A percentile compares a stretch with the other conserved stretches of the same genome.
These are phyloP conservation scores for Lysandra bellargus DNA, from an alignment of 2,888 invertebrate species.

Conservation along the genomic window DNA sequence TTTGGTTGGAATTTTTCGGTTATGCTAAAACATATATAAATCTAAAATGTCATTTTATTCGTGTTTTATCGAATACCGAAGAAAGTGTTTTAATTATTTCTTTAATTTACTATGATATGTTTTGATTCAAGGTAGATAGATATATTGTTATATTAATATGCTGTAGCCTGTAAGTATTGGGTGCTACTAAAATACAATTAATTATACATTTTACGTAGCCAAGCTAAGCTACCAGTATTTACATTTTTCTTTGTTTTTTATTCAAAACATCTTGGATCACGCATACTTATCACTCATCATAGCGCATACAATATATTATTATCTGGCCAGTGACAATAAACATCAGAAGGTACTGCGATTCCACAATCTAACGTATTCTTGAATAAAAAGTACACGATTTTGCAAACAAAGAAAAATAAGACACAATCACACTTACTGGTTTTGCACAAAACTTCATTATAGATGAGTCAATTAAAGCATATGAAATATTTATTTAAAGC, in stretches of 20 bases:
- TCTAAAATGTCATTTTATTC: too few relatives aligned
- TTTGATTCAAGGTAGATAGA: too few relatives aligned
- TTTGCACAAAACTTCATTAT: too few relatives aligned
- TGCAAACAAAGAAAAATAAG: conserved; percentile 40
- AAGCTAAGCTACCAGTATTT: not conserved
- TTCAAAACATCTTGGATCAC: not conserved
- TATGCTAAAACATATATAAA: too few relatives aligned
- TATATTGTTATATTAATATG: too few relatives aligned
- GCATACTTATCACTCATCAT: not conserved
- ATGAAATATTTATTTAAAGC: too few relatives aligned
- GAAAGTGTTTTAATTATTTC: too few relatives aligned
- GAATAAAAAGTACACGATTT: conserved; percentile 29
- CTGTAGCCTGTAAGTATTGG: too few relatives aligned
- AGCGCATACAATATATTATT: conserved; percentile 18
- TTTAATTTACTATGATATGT: too few relatives aligned
- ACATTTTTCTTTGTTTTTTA: not conserved
- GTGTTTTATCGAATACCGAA: too few relatives aligned
- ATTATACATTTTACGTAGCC: not conserved
- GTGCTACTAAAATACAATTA: not conserved
- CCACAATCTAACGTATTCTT: conserved; percentile 28
- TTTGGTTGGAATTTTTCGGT: too few relatives aligned
- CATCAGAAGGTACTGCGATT: not conserved
- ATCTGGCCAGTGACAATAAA: not conserved
- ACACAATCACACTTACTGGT: not conserved
- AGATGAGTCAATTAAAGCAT: too few relatives aligned